Percentiles rank a stretch among this genome's conserved stretches.
phyloP scores from a whole-genome alignment of 2,797 vertebrate genomes.

The Acanthurus lineatus region DNA sequence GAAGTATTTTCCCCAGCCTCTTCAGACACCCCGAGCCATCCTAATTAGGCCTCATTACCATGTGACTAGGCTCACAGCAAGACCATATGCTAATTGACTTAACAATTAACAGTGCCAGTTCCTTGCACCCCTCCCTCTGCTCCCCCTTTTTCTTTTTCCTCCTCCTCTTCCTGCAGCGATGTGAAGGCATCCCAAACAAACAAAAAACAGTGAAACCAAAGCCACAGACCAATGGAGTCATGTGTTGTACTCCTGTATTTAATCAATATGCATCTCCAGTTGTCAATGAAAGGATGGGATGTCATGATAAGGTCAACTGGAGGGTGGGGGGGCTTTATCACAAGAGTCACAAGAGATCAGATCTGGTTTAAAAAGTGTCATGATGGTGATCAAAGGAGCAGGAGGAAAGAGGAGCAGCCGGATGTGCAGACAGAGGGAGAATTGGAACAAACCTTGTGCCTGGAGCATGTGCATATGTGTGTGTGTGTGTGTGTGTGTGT shows the following conservation, averaged over 20 bases:
- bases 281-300: slow-evolving; percentile 36
- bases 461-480: slow-evolving; percentile 33
- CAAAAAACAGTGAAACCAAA: slow-evolving; percentile 43
- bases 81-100: slow-evolving; percentile 82
- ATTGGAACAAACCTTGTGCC: slow-evolving; percentile 65
- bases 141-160: not conserved
- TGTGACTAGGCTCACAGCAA: slow-evolving; percentile 73
- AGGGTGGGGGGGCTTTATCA: slow-evolving; percentile 26
- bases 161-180: slow-evolving; percentile 33
- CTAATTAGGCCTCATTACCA: slow-evolving; percentile 85
- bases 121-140: slow-evolving; percentile 4
- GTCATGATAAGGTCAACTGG: slow-evolving; percentile 1
- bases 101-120: slow-evolving; percentile 74
- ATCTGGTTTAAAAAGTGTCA: slow-evolving; percentile 49
- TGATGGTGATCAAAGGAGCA: slow-evolving; percentile 64
- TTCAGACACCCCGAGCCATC: slow-evolving; percentile 65
- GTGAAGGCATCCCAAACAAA: slow-evolving; percentile 38
- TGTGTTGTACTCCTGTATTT: slow-evolving; percentile 29
- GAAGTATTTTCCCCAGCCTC: slow-evolving; percentile 63
- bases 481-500: slow-evolving; percentile 34
- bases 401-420: slow-evolving; percentile 58
- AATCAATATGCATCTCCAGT: slow-evolving; percentile 44
- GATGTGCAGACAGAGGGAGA: slow-evolving; percentile 57
- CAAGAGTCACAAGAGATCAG: slow-evolving; percentile 47
- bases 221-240: slow-evolving; percentile 40